phyloP scores from a whole-genome alignment of 2,113 vertebrate genomes.

The Phyllostomus hastatus region DNA sequence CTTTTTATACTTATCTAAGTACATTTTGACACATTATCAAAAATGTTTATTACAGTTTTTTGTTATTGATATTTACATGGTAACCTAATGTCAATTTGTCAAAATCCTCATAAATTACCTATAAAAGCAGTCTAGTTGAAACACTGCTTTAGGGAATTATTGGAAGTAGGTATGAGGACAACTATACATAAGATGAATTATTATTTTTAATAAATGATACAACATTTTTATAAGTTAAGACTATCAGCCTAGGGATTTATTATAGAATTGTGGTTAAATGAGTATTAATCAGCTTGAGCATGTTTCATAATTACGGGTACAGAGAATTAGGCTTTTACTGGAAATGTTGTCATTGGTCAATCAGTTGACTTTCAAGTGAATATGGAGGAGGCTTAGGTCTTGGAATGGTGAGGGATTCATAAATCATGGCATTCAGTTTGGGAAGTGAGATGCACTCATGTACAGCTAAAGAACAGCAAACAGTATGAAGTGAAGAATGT shows the following conservation, averaged over 20 bases:
- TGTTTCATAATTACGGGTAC: conserved; percentile 50
- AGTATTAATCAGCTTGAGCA: conserved; percentile 44
- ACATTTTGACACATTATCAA: not conserved
- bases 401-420: not conserved
- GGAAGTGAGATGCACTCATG: not conserved
- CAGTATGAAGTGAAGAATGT: not conserved
- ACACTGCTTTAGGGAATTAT: conserved; percentile 21
- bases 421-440: not conserved
- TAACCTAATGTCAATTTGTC: not conserved
- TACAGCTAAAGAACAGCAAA: not conserved
- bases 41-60: not conserved
- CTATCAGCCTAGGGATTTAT: conserved; percentile 38
- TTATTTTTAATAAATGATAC: conserved; percentile 32
- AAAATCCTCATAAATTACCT: conserved; percentile 14
- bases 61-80: not conserved
- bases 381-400: not conserved
- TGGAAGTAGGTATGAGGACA: not conserved
- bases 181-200: conserved; percentile 45
- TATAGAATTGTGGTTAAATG: conserved; percentile 43
- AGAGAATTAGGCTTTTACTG: conserved; percentile 44
- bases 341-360: conserved; percentile 52
- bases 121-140: not conserved
- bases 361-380: conserved; percentile 52
- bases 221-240: conserved; percentile 47
- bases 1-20: not conserved